Evolutionary conservation across 2,113 vertebrate genomes (phyloP).

Genomic region (Neolamprologus ventralis): DNA sequence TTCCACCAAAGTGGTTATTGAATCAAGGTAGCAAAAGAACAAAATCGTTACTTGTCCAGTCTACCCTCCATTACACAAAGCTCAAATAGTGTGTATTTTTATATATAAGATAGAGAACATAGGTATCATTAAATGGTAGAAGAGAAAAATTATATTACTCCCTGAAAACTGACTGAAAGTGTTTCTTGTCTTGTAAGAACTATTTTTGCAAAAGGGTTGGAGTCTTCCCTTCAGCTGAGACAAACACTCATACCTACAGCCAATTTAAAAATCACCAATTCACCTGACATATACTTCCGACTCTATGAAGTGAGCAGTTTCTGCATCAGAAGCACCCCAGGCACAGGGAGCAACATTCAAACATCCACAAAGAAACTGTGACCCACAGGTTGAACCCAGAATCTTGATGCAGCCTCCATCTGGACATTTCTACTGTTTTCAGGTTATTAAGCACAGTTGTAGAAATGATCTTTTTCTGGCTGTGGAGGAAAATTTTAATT

Average conservation of each 20-base stretch:
- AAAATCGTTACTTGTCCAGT: background rate
- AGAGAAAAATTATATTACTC: background rate
- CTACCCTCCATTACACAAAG: background rate
- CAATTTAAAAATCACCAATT: background rate
- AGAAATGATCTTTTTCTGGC: background rate
- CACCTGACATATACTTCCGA: background rate
- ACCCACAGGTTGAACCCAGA: background rate
- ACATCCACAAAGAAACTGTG: background rate
- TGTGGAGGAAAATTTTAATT: background rate
- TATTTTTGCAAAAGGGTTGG: background rate
- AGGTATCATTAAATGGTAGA: background rate
- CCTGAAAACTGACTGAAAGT: background rate
- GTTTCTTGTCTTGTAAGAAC: background rate
- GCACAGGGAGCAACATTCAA: background rate
- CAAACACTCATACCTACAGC: background rate
- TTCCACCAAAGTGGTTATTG: background rate
- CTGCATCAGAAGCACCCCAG: background rate
- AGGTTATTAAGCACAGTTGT: background rate
- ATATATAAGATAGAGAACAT: background rate
- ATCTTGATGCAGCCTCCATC: background rate
- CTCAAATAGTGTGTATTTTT: background rate
- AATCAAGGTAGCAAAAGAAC: background rate
- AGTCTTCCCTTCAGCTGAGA: accelerated
- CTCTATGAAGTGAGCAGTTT: background rate
- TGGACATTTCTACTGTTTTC: background rate